Conservation (phyloP, 23 tunicate species). For the Halocynthia aurantium region DNA sequence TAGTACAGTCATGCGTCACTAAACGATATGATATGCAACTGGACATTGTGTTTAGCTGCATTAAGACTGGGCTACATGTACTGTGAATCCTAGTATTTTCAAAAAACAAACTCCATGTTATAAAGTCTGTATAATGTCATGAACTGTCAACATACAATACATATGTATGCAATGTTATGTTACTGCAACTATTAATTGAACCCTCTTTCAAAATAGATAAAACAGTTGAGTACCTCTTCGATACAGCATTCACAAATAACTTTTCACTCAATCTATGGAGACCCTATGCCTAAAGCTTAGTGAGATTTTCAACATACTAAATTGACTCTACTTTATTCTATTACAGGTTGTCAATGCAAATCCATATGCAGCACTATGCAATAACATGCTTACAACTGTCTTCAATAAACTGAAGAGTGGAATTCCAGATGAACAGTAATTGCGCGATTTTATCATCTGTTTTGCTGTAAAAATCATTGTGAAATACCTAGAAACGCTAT, state of each 20-base stretch:
- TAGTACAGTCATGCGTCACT: not conserved
- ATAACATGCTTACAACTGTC: slow-evolving; percentile 71
- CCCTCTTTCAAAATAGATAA: no score
- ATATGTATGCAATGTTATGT: no score
- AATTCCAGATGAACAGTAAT: not conserved
- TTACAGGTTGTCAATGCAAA: slow-evolving; percentile 62
- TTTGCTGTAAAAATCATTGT: no score
- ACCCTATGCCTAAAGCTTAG: not conserved
- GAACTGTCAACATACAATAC: no score
- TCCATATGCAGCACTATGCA: slow-evolving; percentile 96
- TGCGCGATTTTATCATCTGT: no score
- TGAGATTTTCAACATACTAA: not conserved
- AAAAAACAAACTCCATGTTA: no score
- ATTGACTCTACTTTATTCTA: not conserved
- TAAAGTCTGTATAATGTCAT: no score
- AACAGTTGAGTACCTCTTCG: no score
- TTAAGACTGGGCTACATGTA: no score
- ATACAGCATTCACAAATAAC: not conserved
- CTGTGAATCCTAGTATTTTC: no score
- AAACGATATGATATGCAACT: not conserved
- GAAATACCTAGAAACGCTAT: no score
- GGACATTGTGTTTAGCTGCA: not conserved
- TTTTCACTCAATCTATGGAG: not conserved
- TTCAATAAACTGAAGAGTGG: slow-evolving; percentile 33
- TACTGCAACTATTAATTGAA: no score